A percentile compares a stretch with the other conserved stretches of the same genome.
phyloP scores from a whole-genome alignment of 2,888 invertebrate species.

The Corythucha ciliata region DNA sequence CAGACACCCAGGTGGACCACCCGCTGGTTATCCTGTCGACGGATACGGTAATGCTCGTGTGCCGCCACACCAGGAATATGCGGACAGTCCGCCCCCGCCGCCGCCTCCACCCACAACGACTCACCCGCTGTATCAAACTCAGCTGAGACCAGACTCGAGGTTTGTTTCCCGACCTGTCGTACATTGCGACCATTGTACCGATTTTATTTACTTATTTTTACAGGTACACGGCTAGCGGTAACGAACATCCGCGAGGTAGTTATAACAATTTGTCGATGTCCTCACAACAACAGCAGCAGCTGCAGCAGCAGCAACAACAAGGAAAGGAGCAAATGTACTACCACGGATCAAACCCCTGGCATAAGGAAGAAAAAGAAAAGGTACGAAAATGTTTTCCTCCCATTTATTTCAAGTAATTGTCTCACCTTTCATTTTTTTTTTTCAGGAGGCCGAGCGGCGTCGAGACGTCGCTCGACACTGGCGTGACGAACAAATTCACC shows the following conservation, averaged over 20 bases:
- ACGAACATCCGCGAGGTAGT: slow-evolving; percentile 50
- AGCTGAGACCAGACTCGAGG: slow-evolving; percentile 21
- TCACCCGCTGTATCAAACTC: slow-evolving; percentile 53
- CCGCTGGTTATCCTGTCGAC: too few relatives aligned
- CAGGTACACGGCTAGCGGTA: slow-evolving; percentile 56
- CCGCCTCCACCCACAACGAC: slow-evolving; percentile 61
- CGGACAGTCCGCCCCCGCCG: slow-evolving; percentile 47
- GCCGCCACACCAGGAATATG: slow-evolving; percentile 27
- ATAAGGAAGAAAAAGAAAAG: slow-evolving; percentile 82
- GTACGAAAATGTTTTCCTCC: slow-evolving; percentile 38
- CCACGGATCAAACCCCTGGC: slow-evolving; percentile 71
- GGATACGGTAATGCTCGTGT: slow-evolving; percentile 12
- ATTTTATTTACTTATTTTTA: too few relatives aligned
- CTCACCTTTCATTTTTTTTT: slow-evolving; percentile 12
- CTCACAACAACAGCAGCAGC: too few relatives aligned
- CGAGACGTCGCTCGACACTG: slow-evolving; percentile 64
- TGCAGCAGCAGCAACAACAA: slow-evolving; percentile 34
- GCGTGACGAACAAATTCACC: slow-evolving; percentile 80
- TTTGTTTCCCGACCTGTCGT: too few relatives aligned
- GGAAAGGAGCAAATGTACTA: slow-evolving; percentile 41
- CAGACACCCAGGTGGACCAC: slow-evolving; percentile 34
- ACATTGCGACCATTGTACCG: too few relatives aligned
- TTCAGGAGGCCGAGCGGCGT: slow-evolving; percentile 56
- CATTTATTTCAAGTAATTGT: background rate
- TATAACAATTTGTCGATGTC: too few relatives aligned